A percentile compares a stretch with the other conserved stretches of the same genome.
phyloP scores from a whole-genome alignment of 2,113 vertebrate genomes.

The Calidris pygmaea region DNA sequence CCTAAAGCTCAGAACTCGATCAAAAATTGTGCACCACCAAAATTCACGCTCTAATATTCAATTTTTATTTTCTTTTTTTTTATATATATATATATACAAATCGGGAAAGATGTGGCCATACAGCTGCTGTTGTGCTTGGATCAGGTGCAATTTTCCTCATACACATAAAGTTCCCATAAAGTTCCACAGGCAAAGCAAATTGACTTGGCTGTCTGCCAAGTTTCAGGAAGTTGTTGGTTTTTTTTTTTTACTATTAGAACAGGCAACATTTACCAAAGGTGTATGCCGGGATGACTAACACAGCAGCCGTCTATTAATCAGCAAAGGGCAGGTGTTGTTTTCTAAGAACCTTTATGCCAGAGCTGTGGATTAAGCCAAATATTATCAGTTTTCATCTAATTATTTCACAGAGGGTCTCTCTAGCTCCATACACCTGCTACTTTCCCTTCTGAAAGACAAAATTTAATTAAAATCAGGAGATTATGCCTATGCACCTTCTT shows the following conservation, averaged over 20 bases:
- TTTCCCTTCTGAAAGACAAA: not conserved
- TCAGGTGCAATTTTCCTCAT: not conserved
- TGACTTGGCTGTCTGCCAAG: not conserved
- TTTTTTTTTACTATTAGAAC: not conserved
- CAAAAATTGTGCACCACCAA: not conserved
- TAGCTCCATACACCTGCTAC: not conserved
- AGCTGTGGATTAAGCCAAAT: not conserved
- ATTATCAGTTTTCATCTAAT: not conserved
- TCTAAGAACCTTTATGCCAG: not conserved
- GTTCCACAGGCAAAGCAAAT: not conserved
- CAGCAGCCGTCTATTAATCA: not conserved
- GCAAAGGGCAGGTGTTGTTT: not conserved
- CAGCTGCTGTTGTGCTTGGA: not conserved
- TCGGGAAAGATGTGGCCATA: not conserved
- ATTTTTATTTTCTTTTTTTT: not conserved
- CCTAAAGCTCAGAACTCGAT: not conserved
- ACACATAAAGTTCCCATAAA: not conserved
- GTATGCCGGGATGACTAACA: not conserved
- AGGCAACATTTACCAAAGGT: conserved; percentile 5
- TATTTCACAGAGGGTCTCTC: not conserved
- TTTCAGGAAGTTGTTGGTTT: not conserved
- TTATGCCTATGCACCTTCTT: not conserved
- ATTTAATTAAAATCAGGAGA: conserved; percentile 17
- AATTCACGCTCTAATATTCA: not conserved
- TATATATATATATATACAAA: not conserved